Base-by-base conservation (phyloP, 2,113 vertebrate genomes). In the Burhinus oedicnemus region DNA sequence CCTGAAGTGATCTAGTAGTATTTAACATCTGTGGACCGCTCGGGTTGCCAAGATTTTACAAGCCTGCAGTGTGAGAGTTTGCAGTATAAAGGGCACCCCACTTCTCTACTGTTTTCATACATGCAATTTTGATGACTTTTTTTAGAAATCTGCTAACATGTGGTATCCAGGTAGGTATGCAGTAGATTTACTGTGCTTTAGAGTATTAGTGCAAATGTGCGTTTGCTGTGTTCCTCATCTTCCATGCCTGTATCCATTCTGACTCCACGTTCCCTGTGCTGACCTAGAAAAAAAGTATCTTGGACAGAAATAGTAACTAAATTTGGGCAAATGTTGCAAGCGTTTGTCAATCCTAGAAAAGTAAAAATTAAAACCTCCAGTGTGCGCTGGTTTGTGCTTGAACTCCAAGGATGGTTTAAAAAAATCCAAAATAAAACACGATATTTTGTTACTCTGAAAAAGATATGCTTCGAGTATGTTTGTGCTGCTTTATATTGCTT, bases 11-110 rank as follows among this genome's bases (percentile, higher is more conserved):
- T 94, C 83, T 86, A 57, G 92, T 93, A 77, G 77, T 68, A 55
- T 87, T 93, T 94, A 96, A 93, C 97, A 97, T 94, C 96, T 95
- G 97, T 88, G 95, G 85, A 88, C 87, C 34, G 4, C 75, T 93
- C 0, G 1, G 38, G 36, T 61, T 97, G 97, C 97, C 94, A 97
- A 83, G 83, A 66, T 64, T 88, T 91, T 91, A 66, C 34, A 92
- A 93, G 85, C 71, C 83, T 70, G 47, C 26, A 52, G 71, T 23
- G 70, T 34, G 75, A 70, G 34, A 7, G 42, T 83, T 77, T 83
- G 87, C 29, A 5, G 58, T 51, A 25, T n/a, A 62, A 83, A 84
- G 62, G 44, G 42, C 62, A 54, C n/a, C 55, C 44, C 14, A 4
- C 20, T 91, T 92, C 26, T 64, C 38, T 9, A 1, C 32, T 60